Percentiles rank a stretch among this genome's conserved stretches.
Evolutionary conservation across 2,888 invertebrate genomes (phyloP).

Genomic region (Seladonia tumulorum): DNA sequence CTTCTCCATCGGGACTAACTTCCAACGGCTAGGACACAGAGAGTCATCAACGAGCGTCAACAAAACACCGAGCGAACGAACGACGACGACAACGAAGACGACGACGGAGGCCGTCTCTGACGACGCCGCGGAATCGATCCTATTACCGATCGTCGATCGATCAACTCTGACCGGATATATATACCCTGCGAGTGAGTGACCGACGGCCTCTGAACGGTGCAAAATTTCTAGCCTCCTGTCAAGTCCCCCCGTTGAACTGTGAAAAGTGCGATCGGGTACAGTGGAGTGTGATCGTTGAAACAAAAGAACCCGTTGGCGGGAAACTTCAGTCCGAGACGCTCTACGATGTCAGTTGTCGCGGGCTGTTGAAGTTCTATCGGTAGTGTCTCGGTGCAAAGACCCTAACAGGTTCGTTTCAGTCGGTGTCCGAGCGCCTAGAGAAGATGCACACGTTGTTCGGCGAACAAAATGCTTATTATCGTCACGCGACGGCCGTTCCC

Average conservation of each 20-base stretch:
- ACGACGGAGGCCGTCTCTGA: not conserved
- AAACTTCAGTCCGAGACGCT: not conserved
- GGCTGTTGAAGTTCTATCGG: not conserved
- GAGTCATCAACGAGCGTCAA: conserved; percentile 49
- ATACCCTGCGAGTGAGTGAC: not conserved
- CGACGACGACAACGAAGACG: conserved; percentile 18
- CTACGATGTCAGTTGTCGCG: not conserved
- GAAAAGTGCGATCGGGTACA: not conserved
- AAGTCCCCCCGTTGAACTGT: not conserved
- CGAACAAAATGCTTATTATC: conserved; percentile 96
- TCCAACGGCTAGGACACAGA: conserved; percentile 15
- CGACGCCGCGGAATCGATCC: conserved; percentile 40
- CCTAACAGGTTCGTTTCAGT: not conserved
- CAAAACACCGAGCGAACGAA: conserved; percentile 51
- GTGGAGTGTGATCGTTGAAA: not conserved
- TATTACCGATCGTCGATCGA: conserved; percentile 31
- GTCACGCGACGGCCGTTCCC: conserved; percentile 86
- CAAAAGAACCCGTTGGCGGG: not conserved
- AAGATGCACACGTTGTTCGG: conserved; percentile 95
- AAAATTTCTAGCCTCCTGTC: not conserved
- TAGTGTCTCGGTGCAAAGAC: not conserved
- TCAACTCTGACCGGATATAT: not conserved
- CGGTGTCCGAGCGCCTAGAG: not conserved
- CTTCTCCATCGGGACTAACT: conserved; percentile 40
- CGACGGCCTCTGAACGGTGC: not conserved